A percentile compares a stretch with the other conserved stretches of the same genome.
phyloP scores from a whole-genome alignment of 2,888 invertebrate genomes.

The Papilio demoleus region DNA sequence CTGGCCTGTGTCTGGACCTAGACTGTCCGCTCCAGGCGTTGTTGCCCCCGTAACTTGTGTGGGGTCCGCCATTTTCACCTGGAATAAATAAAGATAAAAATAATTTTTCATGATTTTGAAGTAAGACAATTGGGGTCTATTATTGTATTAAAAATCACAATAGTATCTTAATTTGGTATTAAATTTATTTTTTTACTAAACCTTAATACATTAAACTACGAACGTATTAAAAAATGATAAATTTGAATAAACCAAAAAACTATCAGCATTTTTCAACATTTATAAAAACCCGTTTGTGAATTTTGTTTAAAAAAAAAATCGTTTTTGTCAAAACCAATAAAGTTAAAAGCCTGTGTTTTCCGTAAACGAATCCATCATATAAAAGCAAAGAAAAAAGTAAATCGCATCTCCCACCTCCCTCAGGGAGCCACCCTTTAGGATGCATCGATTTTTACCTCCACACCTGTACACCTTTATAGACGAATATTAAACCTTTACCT shows the following conservation, averaged over 20 bases:
- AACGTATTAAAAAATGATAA: too few relatives aligned
- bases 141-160: too few relatives aligned
- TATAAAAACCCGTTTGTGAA: too few relatives aligned
- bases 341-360: constrained; percentile 2
- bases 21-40: constrained; percentile 66
- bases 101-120: neutral
- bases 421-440: neutral
- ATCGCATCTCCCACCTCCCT: constrained; percentile 16
- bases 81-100: constrained; percentile 43
- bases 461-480: neutral
- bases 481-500: too few relatives aligned
- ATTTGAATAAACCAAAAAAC: too few relatives aligned
- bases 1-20: constrained; percentile 59
- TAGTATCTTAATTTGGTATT: too few relatives aligned
- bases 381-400: constrained; percentile 10
- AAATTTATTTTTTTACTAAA: too few relatives aligned
- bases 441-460: constrained; percentile 11
- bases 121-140: too few relatives aligned
- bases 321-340: neutral
- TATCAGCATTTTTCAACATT: too few relatives aligned
- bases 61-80: constrained; percentile 74
- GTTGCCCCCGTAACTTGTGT: constrained; percentile 62
- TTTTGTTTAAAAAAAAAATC: neutral
- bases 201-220: too few relatives aligned
- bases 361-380: neutral